A percentile compares a stretch with the other conserved stretches of the same genome.
Evolutionary conservation across 2,113 vertebrate species (phyloP).

Genomic region (Anolis sagrei): DNA sequence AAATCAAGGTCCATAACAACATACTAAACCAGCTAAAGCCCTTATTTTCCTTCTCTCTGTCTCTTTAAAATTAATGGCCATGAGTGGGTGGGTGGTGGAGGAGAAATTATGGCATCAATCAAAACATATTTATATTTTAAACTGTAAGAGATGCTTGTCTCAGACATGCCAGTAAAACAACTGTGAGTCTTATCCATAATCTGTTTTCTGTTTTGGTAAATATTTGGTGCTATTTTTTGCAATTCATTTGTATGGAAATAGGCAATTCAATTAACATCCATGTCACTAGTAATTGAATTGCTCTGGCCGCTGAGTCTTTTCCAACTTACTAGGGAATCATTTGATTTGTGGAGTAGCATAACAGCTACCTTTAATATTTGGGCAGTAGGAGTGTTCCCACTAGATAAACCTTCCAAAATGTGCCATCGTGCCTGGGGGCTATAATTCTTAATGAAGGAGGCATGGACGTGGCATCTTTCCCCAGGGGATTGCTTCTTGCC

Average conservation of each 20-base stretch:
- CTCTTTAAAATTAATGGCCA: not conserved
- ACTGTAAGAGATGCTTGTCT: constrained; percentile 28
- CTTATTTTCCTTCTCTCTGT: not conserved
- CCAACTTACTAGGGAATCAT: constrained; percentile 17
- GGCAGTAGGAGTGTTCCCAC: not conserved
- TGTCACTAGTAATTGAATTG: constrained; percentile 20
- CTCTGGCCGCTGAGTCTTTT: constrained; percentile 14
- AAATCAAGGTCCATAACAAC: not conserved
- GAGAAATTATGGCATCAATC: not conserved
- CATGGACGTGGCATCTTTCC: no score
- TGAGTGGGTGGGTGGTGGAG: not conserved
- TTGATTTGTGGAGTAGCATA: constrained; percentile 10
- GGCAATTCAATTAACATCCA: constrained; percentile 42
- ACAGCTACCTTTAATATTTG: not conserved
- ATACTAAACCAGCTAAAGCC: not conserved
- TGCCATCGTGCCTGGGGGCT: no score
- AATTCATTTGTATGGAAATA: constrained; percentile 52
- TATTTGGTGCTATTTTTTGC: constrained; percentile 43
- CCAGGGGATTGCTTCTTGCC: no score
- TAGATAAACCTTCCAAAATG: not conserved
- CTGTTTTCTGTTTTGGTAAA: constrained; percentile 60
- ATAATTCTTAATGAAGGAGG: no score
- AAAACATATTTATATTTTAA: not conserved
- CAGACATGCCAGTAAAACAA: constrained; percentile 53
- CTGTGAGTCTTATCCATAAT: constrained; percentile 43